Base-by-base conservation (phyloP, 2,888 invertebrate genomes). In the Noctua comes region DNA sequence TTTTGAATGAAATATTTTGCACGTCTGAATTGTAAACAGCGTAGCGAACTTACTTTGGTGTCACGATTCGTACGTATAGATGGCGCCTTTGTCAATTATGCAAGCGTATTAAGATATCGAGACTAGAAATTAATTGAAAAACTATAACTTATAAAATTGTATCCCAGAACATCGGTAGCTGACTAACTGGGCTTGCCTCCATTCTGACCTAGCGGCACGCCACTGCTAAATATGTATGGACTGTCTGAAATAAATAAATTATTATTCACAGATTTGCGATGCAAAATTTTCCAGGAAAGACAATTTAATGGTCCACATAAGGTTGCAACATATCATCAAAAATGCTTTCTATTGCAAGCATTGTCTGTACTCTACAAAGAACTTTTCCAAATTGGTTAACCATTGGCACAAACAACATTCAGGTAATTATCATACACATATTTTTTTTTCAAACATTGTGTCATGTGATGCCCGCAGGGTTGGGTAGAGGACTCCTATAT, bases 251-350 rank as follows among this genome's bases (percentile, higher is more conserved):
- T 74, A 43, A 74, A 74, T 31, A 1, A 24, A 54, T 74, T 40
- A 46, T 76, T 40, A 48, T 76, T 36, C 93, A 74, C 92, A 98
- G 98, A 97, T 98, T 57, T 98, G 98, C 89, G 93, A 96, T 72
- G 97, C 97, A 90, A 93, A 93, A 82, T 98, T 98, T 90, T 97
- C 97, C 40, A 97, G 98, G 82, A 98, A 98, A 92, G 98, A 98
- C 91, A 98, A 98, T 92, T 94, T 98, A 85, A 97, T 98, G 76
- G 98, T 98, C 80, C 98, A 98, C 94, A 95, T 98, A 70, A 96
- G 98, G 75, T 97, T 97, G n/a, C 98, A 98, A 86, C 93, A 95
- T 84, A 92, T 95, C 82, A 76, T 91, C 68, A 90, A 85, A 76
- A 90, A 92, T 65, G 84, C 79, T 79, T 95, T 86, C 76, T 11